Percentiles rank a stretch among this genome's conserved stretches.
phyloP scores from a whole-genome alignment of 2,888 invertebrate species.

The Malacosoma neustria region DNA sequence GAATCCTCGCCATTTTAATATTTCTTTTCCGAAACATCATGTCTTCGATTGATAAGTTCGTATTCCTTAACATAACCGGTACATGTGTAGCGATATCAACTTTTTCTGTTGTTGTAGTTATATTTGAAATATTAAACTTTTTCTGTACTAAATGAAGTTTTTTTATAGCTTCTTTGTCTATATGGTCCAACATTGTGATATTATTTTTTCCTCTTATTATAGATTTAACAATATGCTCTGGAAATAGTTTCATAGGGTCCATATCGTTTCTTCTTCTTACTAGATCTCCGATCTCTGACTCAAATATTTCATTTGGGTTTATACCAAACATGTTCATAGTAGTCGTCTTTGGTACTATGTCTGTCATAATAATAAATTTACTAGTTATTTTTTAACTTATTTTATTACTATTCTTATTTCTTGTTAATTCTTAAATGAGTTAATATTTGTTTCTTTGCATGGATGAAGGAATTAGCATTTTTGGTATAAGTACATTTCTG shows the following conservation, averaged over 20 bases:
- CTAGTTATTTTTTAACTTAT: too few relatives aligned
- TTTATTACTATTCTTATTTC: too few relatives aligned
- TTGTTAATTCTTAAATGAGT: too few relatives aligned
- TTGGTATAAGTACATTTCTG: too few relatives aligned
- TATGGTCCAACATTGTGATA: neutral
- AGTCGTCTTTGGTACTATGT: too few relatives aligned
- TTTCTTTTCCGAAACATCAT: neutral
- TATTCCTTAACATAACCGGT: neutral
- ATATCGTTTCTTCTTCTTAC: constrained; percentile 1
- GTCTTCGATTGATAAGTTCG: neutral
- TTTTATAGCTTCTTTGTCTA: too few relatives aligned
- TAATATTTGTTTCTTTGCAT: too few relatives aligned
- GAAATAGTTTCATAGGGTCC: constrained; percentile 2
- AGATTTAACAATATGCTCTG: neutral
- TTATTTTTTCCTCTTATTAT: neutral
- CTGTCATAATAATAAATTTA: too few relatives aligned
- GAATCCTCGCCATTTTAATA: neutral
- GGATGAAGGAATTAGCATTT: too few relatives aligned
- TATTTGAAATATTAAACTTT: neutral
- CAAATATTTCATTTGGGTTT: constrained; percentile 9
- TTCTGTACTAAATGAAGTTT: neutral
- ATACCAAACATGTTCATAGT: constrained; percentile 1
- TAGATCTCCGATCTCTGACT: constrained; percentile 8
- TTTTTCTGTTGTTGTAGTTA: neutral
- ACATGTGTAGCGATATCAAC: neutral